These are phyloP conservation scores for Dromococcyx pavoninus DNA, from an alignment of 2,797 vertebrate genomes.

Conservation along the genomic window DNA sequence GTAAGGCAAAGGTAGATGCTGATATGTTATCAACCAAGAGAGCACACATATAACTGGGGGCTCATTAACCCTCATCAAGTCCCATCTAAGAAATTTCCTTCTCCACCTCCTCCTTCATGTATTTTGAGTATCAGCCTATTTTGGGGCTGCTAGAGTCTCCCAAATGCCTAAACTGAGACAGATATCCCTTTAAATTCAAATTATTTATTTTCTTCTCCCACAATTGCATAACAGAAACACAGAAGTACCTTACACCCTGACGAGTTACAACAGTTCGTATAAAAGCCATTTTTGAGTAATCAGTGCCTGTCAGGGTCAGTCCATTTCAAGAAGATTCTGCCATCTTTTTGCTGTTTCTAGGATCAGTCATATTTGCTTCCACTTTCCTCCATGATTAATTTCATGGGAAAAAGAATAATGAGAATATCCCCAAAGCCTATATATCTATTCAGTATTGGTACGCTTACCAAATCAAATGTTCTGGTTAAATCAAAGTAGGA, in stretches of 20 bases:
- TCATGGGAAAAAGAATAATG: background rate
- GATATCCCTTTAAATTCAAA: background rate
- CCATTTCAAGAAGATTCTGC: background rate
- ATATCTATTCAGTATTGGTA: background rate
- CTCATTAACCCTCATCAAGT: constrained; percentile 19
- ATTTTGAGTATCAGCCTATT: background rate
- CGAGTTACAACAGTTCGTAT: background rate
- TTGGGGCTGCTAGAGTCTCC: background rate
- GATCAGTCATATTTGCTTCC: background rate
- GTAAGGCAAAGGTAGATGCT: background rate
- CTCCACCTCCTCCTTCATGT: background rate
- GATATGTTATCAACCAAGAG: constrained; percentile 12
- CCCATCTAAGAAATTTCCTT: constrained; percentile 13
- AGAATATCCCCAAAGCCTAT: background rate
- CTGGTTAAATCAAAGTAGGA: background rate
- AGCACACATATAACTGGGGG: background rate
- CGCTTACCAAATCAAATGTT: background rate
- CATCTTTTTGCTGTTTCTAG: background rate
- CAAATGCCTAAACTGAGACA: background rate
- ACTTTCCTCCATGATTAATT: background rate
- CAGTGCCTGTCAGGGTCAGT: background rate
- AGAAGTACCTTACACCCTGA: background rate
- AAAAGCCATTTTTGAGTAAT: background rate
- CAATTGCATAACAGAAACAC: background rate
- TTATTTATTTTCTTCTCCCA: background rate